phyloP scores from a whole-genome alignment of 2,888 invertebrate genomes.

The Leucophenga montana region DNA sequence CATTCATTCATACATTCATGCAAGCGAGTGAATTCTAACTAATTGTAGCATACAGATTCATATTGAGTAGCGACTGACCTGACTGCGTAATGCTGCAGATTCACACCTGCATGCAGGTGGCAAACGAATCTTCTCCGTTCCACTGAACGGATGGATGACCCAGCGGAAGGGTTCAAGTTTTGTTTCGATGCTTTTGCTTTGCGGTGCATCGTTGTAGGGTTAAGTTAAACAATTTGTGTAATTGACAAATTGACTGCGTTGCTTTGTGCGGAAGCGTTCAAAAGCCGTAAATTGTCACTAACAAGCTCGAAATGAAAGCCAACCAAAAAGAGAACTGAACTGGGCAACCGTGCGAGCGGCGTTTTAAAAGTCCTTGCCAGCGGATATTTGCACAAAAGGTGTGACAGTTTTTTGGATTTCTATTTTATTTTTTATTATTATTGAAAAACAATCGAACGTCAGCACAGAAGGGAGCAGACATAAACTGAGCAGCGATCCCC shows the following conservation, averaged over 20 bases:
- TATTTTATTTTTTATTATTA: not conserved
- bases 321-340: conserved; percentile 27
- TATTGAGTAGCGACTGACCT: not conserved
- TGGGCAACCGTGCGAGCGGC: not conserved
- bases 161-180: conserved; percentile 11
- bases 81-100: conserved; percentile 29
- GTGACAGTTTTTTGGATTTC: too few relatives aligned
- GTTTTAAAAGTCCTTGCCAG: conserved; percentile 9
- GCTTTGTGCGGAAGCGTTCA: conserved; percentile 66
- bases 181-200: not conserved
- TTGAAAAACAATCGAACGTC: conserved; percentile 7
- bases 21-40: conserved; percentile 64
- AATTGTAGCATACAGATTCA: conserved; percentile 43
- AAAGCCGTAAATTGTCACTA: conserved; percentile 67
- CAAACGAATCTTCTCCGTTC: not conserved
- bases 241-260: conserved; percentile 71
- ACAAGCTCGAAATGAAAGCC: conserved; percentile 52
- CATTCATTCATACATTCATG: conserved; percentile 52
- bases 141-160: not conserved
- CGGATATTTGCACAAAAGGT: conserved; percentile 16
- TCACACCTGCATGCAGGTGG: conserved; percentile 70
- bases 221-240: conserved; percentile 69
- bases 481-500: not conserved
- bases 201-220: conserved; percentile 35
- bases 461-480: conserved; percentile 33